These are phyloP conservation scores for Drosophila phalerata DNA, from an alignment of 2,888 invertebrate species.

Conservation along the genomic window DNA sequence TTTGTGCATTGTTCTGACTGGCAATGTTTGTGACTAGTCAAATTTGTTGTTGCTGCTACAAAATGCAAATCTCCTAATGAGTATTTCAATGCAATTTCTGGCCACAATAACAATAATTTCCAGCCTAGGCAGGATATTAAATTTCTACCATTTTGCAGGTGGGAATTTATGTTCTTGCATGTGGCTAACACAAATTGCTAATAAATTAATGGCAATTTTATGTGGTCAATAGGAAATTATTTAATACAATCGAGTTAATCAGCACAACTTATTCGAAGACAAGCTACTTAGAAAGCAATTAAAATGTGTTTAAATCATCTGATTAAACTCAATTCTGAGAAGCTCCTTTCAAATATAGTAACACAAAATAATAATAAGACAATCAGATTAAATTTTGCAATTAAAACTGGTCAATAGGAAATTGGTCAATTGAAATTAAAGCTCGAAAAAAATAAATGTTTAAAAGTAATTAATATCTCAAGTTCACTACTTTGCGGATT, in stretches of 20 bases:
- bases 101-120: background rate
- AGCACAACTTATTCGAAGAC: background rate
- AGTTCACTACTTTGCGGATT: background rate
- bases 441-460: background rate
- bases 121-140: constrained; percentile 13
- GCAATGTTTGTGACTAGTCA: background rate
- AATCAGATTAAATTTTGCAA: background rate
- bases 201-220: constrained; percentile 7
- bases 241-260: constrained; percentile 1
- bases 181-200: background rate
- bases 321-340: background rate
- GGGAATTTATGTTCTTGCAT: constrained; percentile 2
- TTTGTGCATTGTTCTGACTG: background rate
- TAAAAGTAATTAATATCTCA: no score
- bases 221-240: constrained; percentile 16
- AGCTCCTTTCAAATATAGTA: background rate
- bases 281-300: constrained; percentile 1
- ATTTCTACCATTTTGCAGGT: constrained; percentile 4
- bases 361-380: background rate
- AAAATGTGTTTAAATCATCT: background rate
- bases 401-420: background rate
- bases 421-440: background rate
- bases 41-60: constrained; percentile 1
- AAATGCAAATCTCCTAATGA: constrained; percentile 14
- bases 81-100: constrained; percentile 15